These are phyloP conservation scores for Hemicrepidius hirtus DNA, from an alignment of 2,888 invertebrate genomes.

Conservation along the genomic window DNA sequence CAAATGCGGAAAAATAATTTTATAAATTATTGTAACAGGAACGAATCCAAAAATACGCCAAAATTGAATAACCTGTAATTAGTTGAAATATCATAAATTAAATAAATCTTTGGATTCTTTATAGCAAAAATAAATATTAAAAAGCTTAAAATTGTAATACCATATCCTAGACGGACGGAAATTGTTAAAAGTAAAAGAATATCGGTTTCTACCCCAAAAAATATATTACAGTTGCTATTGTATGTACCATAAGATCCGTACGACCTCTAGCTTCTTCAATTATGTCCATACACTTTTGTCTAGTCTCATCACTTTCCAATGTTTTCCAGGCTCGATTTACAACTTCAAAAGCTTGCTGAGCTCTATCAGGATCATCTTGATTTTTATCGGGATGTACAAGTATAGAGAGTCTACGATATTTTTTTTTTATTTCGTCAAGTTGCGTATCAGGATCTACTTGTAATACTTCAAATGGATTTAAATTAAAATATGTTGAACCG, in stretches of 20 bases:
- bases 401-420: slow-evolving; percentile 96
- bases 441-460: slow-evolving; percentile 93
- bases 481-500: slow-evolving; percentile 98
- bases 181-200: no score
- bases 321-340: slow-evolving; percentile 97
- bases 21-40: no score
- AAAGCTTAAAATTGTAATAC: no score
- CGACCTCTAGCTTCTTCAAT: slow-evolving; percentile 97
- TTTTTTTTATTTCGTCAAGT: slow-evolving; percentile 95
- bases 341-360: slow-evolving; percentile 94
- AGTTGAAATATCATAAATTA: no score
- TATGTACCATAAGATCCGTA: slow-evolving; percentile 90
- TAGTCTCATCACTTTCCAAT: slow-evolving; percentile 94
- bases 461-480: slow-evolving; percentile 96
- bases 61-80: no score
- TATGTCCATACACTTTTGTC: slow-evolving; percentile 95
- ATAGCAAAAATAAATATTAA: no score
- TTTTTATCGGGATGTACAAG: slow-evolving; percentile 99
- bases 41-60: no score
- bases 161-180: no score
- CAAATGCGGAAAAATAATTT: no score
- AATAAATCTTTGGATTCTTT: no score
- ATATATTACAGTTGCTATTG: background rate
- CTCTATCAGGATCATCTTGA: slow-evolving; percentile 94
- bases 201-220: no score